Percentiles rank a stretch among this genome's conserved stretches.
Conservation (phyloP, 2,797 vertebrate species). For the Myotis daubentonii region DNA sequence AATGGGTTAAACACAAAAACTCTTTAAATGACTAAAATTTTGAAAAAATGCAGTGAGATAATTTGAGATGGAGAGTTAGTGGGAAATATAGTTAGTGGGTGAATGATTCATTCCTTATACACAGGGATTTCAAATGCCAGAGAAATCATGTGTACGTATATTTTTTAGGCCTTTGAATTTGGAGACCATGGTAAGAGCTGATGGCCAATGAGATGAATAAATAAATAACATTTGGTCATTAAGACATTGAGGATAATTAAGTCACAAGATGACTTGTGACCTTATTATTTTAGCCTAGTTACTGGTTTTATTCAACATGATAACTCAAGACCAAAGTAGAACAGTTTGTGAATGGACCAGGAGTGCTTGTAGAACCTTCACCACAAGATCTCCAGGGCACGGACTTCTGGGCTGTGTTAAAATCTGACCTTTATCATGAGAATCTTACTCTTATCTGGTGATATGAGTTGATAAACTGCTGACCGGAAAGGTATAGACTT, state of each 20-base stretch:
- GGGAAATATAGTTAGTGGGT: neutral
- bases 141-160: neutral
- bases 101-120: neutral
- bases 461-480: neutral
- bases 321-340: neutral
- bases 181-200: neutral
- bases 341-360: too few relatives aligned
- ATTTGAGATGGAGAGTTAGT: neutral
- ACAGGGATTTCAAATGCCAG: neutral
- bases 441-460: neutral
- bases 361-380: neutral
- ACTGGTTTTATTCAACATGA: neutral
- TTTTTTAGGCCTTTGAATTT: neutral
- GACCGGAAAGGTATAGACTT: neutral
- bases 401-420: neutral
- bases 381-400: too few relatives aligned
- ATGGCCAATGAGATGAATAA: neutral
- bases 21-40: neutral
- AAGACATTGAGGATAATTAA: neutral
- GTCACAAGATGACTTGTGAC: neutral
- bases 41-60: too few relatives aligned
- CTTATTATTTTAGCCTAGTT: neutral
- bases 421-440: neutral
- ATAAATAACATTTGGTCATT: neutral
- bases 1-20: neutral